A percentile compares a stretch with the other conserved stretches of the same genome.
Evolutionary conservation across 1,140 invertebrate species (phyloP).

Genomic region (Linepithema humile): DNA sequence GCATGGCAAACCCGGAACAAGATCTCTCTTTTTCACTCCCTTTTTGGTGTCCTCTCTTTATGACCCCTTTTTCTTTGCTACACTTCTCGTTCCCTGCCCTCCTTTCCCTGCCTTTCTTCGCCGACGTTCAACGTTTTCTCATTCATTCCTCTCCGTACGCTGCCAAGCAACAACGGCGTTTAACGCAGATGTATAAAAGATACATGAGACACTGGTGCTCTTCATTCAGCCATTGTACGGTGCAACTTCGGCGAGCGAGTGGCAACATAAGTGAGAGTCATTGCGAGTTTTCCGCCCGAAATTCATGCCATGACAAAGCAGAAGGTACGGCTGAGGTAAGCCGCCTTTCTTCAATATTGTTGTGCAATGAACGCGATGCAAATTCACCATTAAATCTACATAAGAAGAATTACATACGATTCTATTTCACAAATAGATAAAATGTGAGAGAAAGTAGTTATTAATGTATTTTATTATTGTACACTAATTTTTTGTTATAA

Average conservation of each 20-base stretch:
- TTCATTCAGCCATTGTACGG: neutral
- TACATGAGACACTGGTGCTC: neutral
- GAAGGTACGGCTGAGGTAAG: no score
- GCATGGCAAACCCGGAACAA: slow-evolving; percentile 69
- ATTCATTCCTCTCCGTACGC: neutral
- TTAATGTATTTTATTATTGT: no score
- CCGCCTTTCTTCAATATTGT: neutral
- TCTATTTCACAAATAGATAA: no score
- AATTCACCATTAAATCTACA: neutral
- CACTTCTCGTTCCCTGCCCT: neutral
- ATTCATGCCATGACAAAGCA: neutral
- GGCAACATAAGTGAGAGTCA: neutral
- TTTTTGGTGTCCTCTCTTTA: neutral
- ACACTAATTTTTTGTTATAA: no score
- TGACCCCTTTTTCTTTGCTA: neutral
- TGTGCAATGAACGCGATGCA: neutral
- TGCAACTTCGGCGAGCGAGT: neutral
- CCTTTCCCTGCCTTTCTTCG: neutral
- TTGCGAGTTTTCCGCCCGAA: neutral
- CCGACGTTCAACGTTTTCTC: neutral
- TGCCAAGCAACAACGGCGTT: neutral
- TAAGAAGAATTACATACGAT: no score
- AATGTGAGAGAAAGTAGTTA: neutral
- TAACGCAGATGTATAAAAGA: neutral
- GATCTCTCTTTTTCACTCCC: neutral